Evolutionary conservation across 2,113 vertebrate genomes (phyloP).

Genomic region (Orycteropus afer): DNA sequence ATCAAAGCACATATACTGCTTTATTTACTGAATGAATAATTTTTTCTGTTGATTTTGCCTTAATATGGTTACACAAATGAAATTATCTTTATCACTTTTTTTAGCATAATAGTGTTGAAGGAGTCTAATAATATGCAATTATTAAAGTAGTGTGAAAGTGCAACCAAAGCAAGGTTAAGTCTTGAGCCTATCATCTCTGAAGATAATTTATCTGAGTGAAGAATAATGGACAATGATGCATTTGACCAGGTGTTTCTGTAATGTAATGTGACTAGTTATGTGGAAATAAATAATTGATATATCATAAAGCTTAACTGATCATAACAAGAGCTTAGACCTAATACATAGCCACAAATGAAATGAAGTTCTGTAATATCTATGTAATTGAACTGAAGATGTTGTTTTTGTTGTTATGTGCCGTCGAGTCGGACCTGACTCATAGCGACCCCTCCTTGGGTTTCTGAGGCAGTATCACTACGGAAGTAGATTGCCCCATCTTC

Average conservation of each 20-base stretch:
- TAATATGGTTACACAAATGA: not conserved
- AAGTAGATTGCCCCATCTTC: no score
- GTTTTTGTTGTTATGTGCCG: no score
- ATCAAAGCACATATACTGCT: not conserved
- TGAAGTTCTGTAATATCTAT: not conserved
- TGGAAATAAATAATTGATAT: not conserved
- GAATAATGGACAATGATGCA: not conserved
- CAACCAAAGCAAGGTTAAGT: not conserved
- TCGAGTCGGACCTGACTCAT: no score
- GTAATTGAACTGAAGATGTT: not conserved
- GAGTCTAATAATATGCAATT: not conserved
- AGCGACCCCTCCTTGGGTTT: no score
- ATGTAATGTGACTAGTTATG: not conserved
- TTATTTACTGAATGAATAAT: not conserved
- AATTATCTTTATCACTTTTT: not conserved
- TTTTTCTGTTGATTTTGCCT: not conserved
- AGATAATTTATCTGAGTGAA: not conserved
- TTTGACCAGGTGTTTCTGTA: not conserved
- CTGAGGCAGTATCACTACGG: no score
- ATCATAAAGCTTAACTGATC: not conserved
- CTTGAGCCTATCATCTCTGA: not conserved
- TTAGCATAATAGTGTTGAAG: not conserved
- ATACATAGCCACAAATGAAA: not conserved
- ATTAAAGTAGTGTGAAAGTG: not conserved
- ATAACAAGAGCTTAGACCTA: not conserved